Base-by-base conservation (phyloP, 1,140 invertebrate genomes). In the Radopholus similis region DNA sequence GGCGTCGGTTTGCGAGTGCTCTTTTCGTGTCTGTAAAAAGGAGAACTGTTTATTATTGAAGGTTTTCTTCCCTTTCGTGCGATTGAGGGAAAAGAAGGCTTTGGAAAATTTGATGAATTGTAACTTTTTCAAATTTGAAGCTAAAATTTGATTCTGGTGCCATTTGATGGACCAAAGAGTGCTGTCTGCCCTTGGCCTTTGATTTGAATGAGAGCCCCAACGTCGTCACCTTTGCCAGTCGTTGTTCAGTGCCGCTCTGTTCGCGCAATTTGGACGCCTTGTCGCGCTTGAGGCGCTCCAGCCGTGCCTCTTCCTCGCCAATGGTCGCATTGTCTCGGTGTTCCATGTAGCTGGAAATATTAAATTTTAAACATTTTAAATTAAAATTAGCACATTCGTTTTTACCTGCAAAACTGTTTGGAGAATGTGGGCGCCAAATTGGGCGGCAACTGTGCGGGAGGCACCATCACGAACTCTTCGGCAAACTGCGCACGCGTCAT, bases 261-360 rank as follows among this genome's bases (percentile, higher is more conserved):
- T 58, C 23, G 1, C 34, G 56, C 56, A 9, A 28, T 26, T 51
- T 21, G 60, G n/a, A 44, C 40, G 37, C 66, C 34, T 70, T 55
- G 42, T 77, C 58, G 2, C 42, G 6, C 18, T 68, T 21, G 23
- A 57, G 53, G 32, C 55, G 35, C 13, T n/a, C 8, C 30, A 73
- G 47, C 13, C 40, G 23, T 26, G 56, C 49, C 34, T 40, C 38
- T 47, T 77, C 72, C n/a, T 76, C 71, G 8, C 28, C 28, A 18
- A 75, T 60, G 5, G 62, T 37, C 15, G 55, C 56, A 8, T 44
- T 21, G 32, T 75, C 73, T 11, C 73, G 71, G 62, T 77, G 44
- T 18, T 76, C 60, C 40, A 65, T 63, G 56, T 74, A 75, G 26
- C 72, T 75, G 63, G 37, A 54, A 70, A 28, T n/a, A n/a, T n/a